Base-by-base conservation (phyloP, 2,113 vertebrate genomes). In the Ovibos moschatus region DNA sequence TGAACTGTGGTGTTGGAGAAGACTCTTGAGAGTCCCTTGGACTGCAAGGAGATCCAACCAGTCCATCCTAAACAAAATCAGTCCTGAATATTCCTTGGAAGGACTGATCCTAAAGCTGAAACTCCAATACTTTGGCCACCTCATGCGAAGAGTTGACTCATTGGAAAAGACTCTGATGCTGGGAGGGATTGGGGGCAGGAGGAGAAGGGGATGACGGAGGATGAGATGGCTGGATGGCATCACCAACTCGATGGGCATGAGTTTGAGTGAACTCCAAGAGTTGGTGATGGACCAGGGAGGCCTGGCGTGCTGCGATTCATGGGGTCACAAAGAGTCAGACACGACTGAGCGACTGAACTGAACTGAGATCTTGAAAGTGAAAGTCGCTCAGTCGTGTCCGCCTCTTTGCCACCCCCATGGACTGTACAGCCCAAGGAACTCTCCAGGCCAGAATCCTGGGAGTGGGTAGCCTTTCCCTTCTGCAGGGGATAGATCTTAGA, bases 41-140 rank as follows among this genome's bases (percentile, higher is more conserved):
- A 5, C 64, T 67, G 64, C 9, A 36, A 36, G 17, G 17, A 67
- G 64, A 67, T 36, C 64, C 33, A 21, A 21, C 8, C 33, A 21
- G 33, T 67, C 16, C 4, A 11, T 67, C 0, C 17, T 36, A 0
- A 36, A 36, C 17, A 33, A 36, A 0, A 36, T 21, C n/a, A 36
- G 64, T 0, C 4, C 64, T 36, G 17, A 0, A 0, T 19, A 0
- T n/a, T 19, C 33, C 1, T 21, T 67, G 33, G 17, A 36, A 67
- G 17, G 64, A 36, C 1, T 67, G 64, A 67, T 11, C 33, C 2
- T 67, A 1, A 67, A 36, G 64, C 33, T 21, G 4, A 67, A 67
- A 21, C 33, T 67, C 33, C 33, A 67, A 0, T n/a, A 19, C 33
- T 67, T 0, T 21, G 33, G 33, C n/a, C 4, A 67, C 17, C 4